Evolutionary conservation across 53 echinoderm and acorn worm species (phyloP).

Genomic region (Patiria pectinifera): DNA sequence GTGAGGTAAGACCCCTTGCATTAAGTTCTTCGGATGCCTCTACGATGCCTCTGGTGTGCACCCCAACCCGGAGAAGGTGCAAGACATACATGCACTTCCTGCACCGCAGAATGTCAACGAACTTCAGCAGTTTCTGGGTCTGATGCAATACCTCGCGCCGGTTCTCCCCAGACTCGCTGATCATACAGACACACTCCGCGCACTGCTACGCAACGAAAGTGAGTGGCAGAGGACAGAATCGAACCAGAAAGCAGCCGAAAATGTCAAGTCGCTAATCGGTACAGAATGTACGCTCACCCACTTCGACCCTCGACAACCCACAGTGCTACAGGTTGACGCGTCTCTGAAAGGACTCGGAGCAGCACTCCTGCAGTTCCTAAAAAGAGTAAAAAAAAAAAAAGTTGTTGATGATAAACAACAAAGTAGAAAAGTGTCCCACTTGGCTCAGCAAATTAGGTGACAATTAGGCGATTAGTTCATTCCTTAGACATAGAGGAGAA

Average conservation of each 20-base stretch:
- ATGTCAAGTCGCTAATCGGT: conserved; percentile 54
- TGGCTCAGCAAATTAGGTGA: no score
- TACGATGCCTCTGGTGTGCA: conserved; percentile 28
- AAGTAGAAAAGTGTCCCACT: no score
- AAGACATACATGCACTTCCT: conserved; percentile 47
- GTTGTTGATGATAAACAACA: no score
- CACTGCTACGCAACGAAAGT: conserved; percentile 15
- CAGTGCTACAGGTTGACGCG: conserved; percentile 66
- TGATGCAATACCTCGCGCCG: conserved; percentile 57
- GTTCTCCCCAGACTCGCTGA: conserved; percentile 41
- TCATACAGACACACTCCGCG: conserved; percentile 37
- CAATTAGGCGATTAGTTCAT: no score
- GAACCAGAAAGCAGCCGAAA: conserved; percentile 45
- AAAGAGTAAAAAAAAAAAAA: no score
- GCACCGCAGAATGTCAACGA: conserved; percentile 48
- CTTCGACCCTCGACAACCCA: conserved; percentile 50
- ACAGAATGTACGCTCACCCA: conserved; percentile 48
- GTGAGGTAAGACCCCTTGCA: no score
- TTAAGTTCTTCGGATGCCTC: no score
- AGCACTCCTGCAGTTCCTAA: conserved; percentile 48
- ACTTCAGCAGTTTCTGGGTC: conserved; percentile 59
- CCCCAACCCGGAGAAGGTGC: conserved; percentile 61
- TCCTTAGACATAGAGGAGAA: no score
- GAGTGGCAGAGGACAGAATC: conserved; percentile 43
- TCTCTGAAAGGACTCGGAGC: conserved; percentile 54